phyloP scores from a whole-genome alignment of 2,797 vertebrate genomes.

The Sebastes steindachneri region DNA sequence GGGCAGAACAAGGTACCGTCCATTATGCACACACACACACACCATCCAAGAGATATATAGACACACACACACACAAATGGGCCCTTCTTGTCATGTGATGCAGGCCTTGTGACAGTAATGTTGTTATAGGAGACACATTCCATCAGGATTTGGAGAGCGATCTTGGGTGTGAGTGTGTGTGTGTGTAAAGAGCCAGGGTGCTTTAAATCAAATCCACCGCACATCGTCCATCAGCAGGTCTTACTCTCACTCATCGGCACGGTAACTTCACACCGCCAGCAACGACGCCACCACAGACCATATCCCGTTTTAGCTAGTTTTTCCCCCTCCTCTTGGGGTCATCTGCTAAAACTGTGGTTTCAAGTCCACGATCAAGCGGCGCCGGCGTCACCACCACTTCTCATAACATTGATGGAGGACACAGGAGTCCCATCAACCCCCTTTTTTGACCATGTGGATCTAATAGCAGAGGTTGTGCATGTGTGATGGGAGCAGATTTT shows the following conservation, averaged over 20 bases:
- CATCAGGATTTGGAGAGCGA: constrained; percentile 56
- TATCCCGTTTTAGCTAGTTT: constrained; percentile 37
- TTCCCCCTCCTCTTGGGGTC: constrained; percentile 14
- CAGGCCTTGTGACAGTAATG: constrained; percentile 71
- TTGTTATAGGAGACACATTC: constrained; percentile 78
- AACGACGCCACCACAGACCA: constrained; percentile 31
- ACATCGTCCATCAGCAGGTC: constrained; percentile 65
- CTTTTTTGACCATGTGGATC: constrained; percentile 13
- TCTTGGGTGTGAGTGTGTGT: constrained; percentile 55
- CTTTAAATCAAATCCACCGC: constrained; percentile 55
- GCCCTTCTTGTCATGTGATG: constrained; percentile 61
- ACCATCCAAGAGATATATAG: constrained; percentile 7
- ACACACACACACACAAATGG: constrained; percentile 20
- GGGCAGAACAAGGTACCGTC: constrained; percentile 35
- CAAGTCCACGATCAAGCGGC: constrained; percentile 23
- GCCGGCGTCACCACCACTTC: constrained; percentile 19
- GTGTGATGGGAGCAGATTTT: not conserved
- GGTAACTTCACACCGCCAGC: constrained; percentile 65
- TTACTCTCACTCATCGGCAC: constrained; percentile 47
- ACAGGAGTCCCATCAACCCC: not conserved
- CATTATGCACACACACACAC: not conserved
- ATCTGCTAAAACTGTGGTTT: constrained; percentile 41
- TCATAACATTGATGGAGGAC: constrained; percentile 11
- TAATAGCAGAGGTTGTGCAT: constrained; percentile 19
- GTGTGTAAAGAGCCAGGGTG: constrained; percentile 1